A percentile compares a stretch with the other conserved stretches of the same genome.
Conservation (phyloP, 2,797 vertebrate species). For the Huso huso region DNA sequence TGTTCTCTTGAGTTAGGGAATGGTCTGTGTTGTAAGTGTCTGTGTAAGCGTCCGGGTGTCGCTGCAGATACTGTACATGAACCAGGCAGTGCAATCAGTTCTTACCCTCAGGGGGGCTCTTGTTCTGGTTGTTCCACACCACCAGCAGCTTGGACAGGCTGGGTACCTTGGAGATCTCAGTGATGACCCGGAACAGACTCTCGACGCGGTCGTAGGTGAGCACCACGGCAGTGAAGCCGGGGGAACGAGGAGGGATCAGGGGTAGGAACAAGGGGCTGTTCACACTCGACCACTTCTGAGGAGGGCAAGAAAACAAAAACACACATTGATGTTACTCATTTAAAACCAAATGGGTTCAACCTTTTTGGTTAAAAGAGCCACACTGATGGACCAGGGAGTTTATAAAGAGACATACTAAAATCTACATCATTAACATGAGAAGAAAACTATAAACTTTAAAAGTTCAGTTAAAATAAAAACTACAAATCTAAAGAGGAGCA, state of each 20-base stretch:
- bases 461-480: too few species aligned
- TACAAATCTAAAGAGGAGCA: too few species aligned
- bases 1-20: constrained; percentile 9
- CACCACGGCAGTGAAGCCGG: constrained; percentile 93
- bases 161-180: constrained; percentile 92
- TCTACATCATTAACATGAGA: too few species aligned
- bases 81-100: background rate
- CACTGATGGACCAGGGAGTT: too few species aligned
- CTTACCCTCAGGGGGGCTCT: constrained; percentile 91
- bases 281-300: constrained; percentile 90
- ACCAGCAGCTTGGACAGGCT: constrained; percentile 91
- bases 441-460: too few species aligned
- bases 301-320: background rate
- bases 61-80: background rate
- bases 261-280: constrained; percentile 95
- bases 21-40: constrained; percentile 7
- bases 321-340: too few species aligned
- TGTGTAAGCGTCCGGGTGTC: background rate
- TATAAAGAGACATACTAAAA: too few species aligned
- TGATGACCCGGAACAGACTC: constrained; percentile 96
- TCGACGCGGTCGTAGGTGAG: constrained; percentile 96
- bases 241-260: constrained; percentile 86
- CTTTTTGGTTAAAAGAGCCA: too few species aligned
- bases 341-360: too few species aligned
- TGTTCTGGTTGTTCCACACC: constrained; percentile 98